Percentiles rank a stretch among this genome's conserved stretches.
These are phyloP conservation scores for Melieria omissa DNA, from an alignment of 2,888 invertebrate species.

Conservation along the genomic window DNA sequence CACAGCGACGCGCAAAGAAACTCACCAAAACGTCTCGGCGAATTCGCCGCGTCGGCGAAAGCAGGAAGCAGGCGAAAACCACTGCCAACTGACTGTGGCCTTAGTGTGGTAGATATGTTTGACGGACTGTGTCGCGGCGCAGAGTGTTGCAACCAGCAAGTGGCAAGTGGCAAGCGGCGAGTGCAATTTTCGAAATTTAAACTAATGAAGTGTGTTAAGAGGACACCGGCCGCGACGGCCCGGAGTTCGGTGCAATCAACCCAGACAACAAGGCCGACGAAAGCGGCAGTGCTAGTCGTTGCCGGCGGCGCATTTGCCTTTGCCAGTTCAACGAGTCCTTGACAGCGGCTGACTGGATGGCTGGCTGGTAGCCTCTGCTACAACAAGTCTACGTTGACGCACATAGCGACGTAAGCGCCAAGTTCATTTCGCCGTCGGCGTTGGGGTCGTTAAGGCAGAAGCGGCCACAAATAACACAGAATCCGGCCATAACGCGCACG, in stretches of 20 bases:
- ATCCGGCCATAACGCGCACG: not conserved
- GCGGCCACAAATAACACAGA: not conserved
- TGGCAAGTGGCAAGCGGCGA: not conserved
- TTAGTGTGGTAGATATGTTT: no score
- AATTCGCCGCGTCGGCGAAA: slow-evolving; percentile 23
- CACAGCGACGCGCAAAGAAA: not conserved
- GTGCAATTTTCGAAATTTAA: slow-evolving; percentile 36
- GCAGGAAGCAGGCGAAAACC: not conserved
- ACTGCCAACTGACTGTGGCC: no score
- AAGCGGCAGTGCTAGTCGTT: not conserved
- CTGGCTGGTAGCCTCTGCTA: no score
- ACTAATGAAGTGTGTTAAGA: slow-evolving; percentile 66
- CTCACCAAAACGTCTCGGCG: not conserved
- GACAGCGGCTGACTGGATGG: slow-evolving; percentile 15
- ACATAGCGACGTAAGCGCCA: not conserved
- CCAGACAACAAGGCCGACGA: slow-evolving; percentile 18
- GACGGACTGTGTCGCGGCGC: no score
- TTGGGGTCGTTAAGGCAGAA: not conserved
- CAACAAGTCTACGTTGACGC: not conserved
- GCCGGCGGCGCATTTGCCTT: not conserved
- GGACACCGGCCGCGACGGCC: slow-evolving; percentile 51
- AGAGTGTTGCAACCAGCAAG: no score
- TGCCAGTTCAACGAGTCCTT: slow-evolving; percentile 31
- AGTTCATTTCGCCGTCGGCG: slow-evolving; percentile 12
- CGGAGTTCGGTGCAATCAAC: slow-evolving; percentile 29